Evolutionary conservation across 2,888 invertebrate species (phyloP).

Genomic region (Venusia cambrica): DNA sequence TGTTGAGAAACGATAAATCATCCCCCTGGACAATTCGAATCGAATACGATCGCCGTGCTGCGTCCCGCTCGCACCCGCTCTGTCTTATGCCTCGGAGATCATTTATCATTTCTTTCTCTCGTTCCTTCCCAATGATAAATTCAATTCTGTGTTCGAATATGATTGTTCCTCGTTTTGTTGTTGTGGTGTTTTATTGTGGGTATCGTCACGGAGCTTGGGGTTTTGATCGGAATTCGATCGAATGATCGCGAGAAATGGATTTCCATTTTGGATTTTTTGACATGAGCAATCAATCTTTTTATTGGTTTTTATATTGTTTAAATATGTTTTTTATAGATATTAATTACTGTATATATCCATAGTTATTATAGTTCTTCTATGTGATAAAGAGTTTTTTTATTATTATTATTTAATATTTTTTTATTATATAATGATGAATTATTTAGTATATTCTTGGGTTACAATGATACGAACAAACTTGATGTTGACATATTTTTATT

Average conservation of each 20-base stretch:
- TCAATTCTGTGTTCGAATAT: slow-evolving; percentile 79
- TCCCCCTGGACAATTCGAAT: slow-evolving; percentile 69
- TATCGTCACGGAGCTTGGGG: slow-evolving; percentile 74
- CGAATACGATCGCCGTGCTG: slow-evolving; percentile 44
- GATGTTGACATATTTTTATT: slow-evolving; percentile 62
- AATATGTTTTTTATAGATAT: slow-evolving; percentile 30
- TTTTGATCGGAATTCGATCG: slow-evolving; percentile 76
- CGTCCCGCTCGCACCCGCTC: slow-evolving; percentile 61
- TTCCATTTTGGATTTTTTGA: slow-evolving; percentile 72
- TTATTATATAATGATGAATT: too few species aligned
- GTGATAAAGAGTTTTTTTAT: too few species aligned
- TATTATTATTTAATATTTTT: too few species aligned
- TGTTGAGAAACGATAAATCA: slow-evolving; percentile 80
- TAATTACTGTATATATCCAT: slow-evolving; percentile 22
- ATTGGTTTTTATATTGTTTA: slow-evolving; percentile 35
- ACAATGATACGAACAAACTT: slow-evolving; percentile 22
- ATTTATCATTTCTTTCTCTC: slow-evolving; percentile 78
- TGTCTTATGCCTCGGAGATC: slow-evolving; percentile 53
- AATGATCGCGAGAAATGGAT: slow-evolving; percentile 78
- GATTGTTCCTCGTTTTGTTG: slow-evolving; percentile 78
- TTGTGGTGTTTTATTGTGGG: slow-evolving; percentile 75
- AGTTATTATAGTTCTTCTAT: too few species aligned
- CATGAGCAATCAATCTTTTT: slow-evolving; percentile 66
- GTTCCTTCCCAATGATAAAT: slow-evolving; percentile 77
- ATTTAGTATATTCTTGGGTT: neutral